phyloP scores from a whole-genome alignment of 2,797 vertebrate genomes.

The Brotula barbata region DNA sequence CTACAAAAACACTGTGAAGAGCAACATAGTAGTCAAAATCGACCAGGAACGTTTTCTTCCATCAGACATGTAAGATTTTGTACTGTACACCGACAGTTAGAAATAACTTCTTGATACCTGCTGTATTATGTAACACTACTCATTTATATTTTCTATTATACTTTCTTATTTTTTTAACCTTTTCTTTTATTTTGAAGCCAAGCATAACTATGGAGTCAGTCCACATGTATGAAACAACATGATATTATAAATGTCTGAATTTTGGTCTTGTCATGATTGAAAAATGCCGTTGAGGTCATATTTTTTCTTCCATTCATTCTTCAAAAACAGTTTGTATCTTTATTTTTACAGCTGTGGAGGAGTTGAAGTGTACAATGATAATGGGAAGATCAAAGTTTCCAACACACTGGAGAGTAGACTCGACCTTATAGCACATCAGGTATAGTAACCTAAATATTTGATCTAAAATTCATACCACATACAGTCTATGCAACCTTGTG shows the following conservation, averaged over 20 bases:
- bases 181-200: no score
- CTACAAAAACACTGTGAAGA: conserved; percentile 89
- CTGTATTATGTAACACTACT: no score
- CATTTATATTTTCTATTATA: no score
- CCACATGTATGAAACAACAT: no score
- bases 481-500: no score
- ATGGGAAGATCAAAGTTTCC: conserved; percentile 93
- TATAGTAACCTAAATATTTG: conserved; percentile 53
- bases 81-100: background rate
- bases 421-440: conserved; percentile 94
- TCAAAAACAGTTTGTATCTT: no score
- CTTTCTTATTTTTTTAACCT: no score
- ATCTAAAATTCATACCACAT: background rate
- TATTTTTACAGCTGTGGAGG: conserved; percentile 85
- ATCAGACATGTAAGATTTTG: conserved; percentile 84
- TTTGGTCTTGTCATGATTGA: no score
- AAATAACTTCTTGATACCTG: background rate
- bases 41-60: conserved; percentile 87
- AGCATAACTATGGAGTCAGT: no score
- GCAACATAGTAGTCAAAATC: conserved; percentile 82
- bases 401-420: conserved; percentile 94
- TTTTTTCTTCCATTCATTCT: no score
- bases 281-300: no score
- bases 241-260: no score
- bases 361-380: conserved; percentile 88